Evolutionary conservation across 2,888 invertebrate species (phyloP).

Genomic region (Atrina japonica): DNA sequence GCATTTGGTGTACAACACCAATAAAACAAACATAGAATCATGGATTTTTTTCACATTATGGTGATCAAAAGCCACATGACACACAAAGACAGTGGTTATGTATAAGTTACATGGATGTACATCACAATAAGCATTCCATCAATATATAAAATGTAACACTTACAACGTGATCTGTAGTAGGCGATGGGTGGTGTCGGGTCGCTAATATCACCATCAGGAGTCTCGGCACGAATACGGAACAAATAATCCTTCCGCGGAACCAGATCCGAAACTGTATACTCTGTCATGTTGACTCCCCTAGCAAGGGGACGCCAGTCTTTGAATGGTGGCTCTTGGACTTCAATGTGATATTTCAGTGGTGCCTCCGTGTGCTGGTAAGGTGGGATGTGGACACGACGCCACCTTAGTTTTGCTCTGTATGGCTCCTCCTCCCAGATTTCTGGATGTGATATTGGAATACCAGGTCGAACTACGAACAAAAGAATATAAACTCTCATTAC

Average conservation of each 20-base stretch:
- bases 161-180: slow-evolving; percentile 66
- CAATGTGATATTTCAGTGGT: slow-evolving; percentile 69
- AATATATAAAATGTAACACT: slow-evolving; percentile 40
- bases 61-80: no score
- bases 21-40: no score
- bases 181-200: slow-evolving; percentile 93
- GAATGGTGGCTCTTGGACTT: slow-evolving; percentile 42
- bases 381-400: slow-evolving; percentile 71
- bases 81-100: no score
- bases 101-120: no score
- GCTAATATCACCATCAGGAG: slow-evolving; percentile 91
- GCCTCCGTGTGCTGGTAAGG: slow-evolving; percentile 58
- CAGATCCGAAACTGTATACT: slow-evolving; percentile 81
- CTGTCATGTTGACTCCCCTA: slow-evolving; percentile 61
- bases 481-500: neutral
- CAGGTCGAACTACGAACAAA: slow-evolving; percentile 56
- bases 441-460: slow-evolving; percentile 69
- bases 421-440: slow-evolving; percentile 69
- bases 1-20: no score
- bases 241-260: slow-evolving; percentile 97
- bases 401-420: slow-evolving; percentile 64
- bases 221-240: slow-evolving; percentile 96
- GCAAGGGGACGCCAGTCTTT: slow-evolving; percentile 68
- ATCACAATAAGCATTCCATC: no score
- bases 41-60: no score